phyloP scores from a whole-genome alignment of 2,113 vertebrate species.

The Marcusenius ussheri region DNA sequence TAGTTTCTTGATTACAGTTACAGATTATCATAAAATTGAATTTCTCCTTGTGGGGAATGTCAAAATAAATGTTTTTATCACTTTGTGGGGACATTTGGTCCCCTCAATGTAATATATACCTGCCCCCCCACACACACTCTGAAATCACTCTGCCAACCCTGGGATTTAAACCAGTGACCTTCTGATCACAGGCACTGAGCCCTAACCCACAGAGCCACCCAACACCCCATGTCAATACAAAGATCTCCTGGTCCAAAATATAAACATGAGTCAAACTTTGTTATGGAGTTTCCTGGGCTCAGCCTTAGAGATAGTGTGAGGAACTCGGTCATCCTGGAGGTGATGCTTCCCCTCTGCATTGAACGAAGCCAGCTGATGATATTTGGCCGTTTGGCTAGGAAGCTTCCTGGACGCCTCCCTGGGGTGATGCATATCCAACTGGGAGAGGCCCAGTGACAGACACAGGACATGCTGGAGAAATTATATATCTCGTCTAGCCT shows the following conservation, averaged over 20 bases:
- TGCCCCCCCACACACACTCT: not conserved
- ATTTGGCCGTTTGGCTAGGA: not conserved
- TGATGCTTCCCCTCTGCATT: not conserved
- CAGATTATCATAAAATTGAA: too few relatives aligned
- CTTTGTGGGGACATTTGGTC: too few relatives aligned
- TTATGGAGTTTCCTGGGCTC: not conserved
- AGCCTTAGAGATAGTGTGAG: not conserved
- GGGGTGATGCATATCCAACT: not conserved
- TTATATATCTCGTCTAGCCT: not conserved
- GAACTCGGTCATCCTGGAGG: not conserved
- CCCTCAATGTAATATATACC: too few relatives aligned
- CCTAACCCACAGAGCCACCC: not conserved
- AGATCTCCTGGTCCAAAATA: not conserved
- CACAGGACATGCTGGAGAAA: not conserved
- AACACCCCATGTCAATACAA: not conserved
- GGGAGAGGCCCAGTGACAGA: not conserved
- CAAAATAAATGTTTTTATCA: too few relatives aligned
- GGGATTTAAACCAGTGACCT: not conserved
- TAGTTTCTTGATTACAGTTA: too few relatives aligned
- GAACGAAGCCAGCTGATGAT: not conserved
- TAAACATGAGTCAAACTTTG: not conserved
- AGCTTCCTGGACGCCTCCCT: not conserved
- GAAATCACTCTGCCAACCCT: not conserved
- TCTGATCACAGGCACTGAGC: not conserved
- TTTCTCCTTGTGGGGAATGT: too few relatives aligned